phyloP scores from a whole-genome alignment of 2,888 invertebrate species.

The Nipponacmea schrenckii region DNA sequence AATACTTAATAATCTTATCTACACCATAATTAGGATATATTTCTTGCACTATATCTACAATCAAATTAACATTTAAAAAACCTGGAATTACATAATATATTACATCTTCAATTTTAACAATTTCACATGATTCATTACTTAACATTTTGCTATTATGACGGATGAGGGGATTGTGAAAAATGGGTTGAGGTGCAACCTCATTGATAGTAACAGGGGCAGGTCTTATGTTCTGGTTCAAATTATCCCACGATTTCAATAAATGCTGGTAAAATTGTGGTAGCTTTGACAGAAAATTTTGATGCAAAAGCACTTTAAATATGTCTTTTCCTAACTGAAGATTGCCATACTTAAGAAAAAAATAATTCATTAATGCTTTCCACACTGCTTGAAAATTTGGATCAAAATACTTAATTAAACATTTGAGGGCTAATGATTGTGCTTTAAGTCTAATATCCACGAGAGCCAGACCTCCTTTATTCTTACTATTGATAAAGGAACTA shows the following conservation, averaged over 20 bases:
- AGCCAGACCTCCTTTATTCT: not conserved
- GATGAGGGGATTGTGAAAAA: not conserved
- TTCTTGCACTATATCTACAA: not conserved
- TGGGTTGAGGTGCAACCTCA: not conserved
- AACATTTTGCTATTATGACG: not conserved
- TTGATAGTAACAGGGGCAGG: not conserved
- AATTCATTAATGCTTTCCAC: not conserved
- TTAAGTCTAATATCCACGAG: not conserved
- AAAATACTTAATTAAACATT: not conserved
- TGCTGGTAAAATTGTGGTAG: too few species aligned
- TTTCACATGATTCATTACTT: not conserved
- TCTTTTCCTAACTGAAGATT: too few species aligned
- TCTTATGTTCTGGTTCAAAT: too few species aligned
- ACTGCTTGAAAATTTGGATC: not conserved
- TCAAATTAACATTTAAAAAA: not conserved
- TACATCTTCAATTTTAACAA: not conserved
- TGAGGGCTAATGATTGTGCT: not conserved
- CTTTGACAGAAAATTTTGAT: too few species aligned
- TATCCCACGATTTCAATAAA: too few species aligned
- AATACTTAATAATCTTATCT: not conserved
- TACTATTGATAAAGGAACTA: not conserved
- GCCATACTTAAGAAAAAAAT: not conserved
- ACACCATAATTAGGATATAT: not conserved
- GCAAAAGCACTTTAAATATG: too few species aligned
- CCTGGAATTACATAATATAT: not conserved